Evolutionary conservation across 2,797 vertebrate genomes (phyloP), one percentile per base, ranked within the genome.

Genomic region (Sebastes nivosus): DNA sequence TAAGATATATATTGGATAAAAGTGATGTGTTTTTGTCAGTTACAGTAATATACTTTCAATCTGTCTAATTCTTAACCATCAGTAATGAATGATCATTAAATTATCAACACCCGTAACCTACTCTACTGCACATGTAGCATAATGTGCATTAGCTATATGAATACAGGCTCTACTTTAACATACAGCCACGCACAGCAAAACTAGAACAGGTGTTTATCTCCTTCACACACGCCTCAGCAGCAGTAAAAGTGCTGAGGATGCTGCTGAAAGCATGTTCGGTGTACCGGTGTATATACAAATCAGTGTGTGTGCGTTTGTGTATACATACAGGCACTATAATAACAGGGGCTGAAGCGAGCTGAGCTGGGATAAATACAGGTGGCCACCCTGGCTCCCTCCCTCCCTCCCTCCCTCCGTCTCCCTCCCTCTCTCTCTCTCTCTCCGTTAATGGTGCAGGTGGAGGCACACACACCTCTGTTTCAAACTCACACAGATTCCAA

Each of bases 341-440:
- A 60, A 89, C 61, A 86, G 59, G 50, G 72, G 29, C 63, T 75
- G 78, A 52, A 69, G 68, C 63, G 84, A 78, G 54, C 68, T 52
- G 72, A 64, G 72, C 75, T 60, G 86, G 46, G 79, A 83, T 77
- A 86, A 85, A 85, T 80, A 85, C 85, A 88, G 81, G 81, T 80
- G 66, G 66, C 32, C 25, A 63, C 11, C 20, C 20, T 30, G 12
- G 16, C 54, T 67, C 60, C 27, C 68, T 30, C 34, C 34, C 25
- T 32, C 11, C 32, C 25, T 24, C 24, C 24, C 24, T 24, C 24
- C 2, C 22, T 25, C 63, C n/a, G n/a, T 9, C 32, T 8, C 30
- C 3, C 27, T 13, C 34, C 12, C 50, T 3, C 50, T 34, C 50
- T 8, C 22, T 25, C 63, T 65, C 11, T 42, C 32, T 36, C 11